phyloP scores from a whole-genome alignment of 2,797 vertebrate genomes.

The Lepilemur ruficaudatus region DNA sequence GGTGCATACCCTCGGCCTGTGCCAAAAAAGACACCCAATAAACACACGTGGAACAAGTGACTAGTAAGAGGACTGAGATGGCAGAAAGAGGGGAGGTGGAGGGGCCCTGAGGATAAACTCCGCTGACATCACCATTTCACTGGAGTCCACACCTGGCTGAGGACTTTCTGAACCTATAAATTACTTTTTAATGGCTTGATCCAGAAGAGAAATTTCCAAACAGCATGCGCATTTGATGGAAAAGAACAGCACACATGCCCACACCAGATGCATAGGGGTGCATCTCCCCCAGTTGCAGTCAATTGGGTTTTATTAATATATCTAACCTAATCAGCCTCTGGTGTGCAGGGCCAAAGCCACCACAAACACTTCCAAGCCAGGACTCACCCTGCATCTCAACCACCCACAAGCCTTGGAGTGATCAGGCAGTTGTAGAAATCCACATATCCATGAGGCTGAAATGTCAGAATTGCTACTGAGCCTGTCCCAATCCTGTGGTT shows the following conservation, averaged over 20 bases:
- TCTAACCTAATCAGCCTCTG: not conserved
- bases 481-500: not conserved
- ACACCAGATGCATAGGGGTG: not conserved
- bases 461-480: not conserved
- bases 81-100: not conserved
- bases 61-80: not conserved
- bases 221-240: not conserved
- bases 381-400: not conserved
- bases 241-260: not conserved
- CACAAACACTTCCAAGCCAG: not conserved
- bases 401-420: not conserved
- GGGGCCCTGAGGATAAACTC: not conserved
- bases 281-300: not conserved
- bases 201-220: slow-evolving; percentile 22
- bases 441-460: not conserved
- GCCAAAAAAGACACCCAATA: not conserved
- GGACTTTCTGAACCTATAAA: not conserved
- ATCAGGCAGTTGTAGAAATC: not conserved
- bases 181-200: not conserved
- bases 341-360: not conserved
- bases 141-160: not conserved
- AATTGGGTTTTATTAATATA: not conserved
- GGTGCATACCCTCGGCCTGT: not conserved
- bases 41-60: not conserved
- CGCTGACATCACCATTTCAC: not conserved